phyloP scores from a whole-genome alignment of 2,113 vertebrate species.

The Passer montanus region DNA sequence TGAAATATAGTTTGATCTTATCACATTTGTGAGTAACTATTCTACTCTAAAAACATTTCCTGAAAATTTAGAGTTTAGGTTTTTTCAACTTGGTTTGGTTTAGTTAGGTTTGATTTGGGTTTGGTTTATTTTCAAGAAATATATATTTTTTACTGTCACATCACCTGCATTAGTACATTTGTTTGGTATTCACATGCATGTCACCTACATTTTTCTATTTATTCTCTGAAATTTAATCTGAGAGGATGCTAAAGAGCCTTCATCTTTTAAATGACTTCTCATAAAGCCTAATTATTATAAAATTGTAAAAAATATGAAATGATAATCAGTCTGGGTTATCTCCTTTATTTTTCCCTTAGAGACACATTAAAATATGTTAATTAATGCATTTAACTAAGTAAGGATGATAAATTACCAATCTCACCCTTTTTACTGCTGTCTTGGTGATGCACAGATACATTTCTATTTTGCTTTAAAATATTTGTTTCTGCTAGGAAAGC shows the following conservation, averaged over 20 bases:
- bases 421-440: background rate
- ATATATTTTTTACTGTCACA: background rate
- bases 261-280: background rate
- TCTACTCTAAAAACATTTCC: background rate
- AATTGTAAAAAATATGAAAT: conserved; percentile 16
- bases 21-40: background rate
- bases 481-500: background rate
- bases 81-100: accelerated
- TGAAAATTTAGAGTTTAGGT: background rate
- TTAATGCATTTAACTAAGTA: conserved; percentile 34
- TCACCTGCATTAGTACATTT: background rate
- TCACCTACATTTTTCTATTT: background rate
- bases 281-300: background rate
- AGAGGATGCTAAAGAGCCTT: background rate
- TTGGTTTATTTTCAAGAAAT: background rate
- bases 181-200: background rate
- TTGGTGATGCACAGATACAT: background rate
- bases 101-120: accelerated
- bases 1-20: background rate
- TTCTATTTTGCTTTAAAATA: conserved; percentile 3
- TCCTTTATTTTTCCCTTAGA: background rate
- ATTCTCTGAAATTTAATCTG: background rate
- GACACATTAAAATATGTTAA: conserved; percentile 4
- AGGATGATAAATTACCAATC: background rate
- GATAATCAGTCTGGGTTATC: background rate